Evolutionary conservation across 2,888 invertebrate genomes (phyloP), one percentile per base, ranked within the genome.

Genomic region (Andrena minutula): DNA sequence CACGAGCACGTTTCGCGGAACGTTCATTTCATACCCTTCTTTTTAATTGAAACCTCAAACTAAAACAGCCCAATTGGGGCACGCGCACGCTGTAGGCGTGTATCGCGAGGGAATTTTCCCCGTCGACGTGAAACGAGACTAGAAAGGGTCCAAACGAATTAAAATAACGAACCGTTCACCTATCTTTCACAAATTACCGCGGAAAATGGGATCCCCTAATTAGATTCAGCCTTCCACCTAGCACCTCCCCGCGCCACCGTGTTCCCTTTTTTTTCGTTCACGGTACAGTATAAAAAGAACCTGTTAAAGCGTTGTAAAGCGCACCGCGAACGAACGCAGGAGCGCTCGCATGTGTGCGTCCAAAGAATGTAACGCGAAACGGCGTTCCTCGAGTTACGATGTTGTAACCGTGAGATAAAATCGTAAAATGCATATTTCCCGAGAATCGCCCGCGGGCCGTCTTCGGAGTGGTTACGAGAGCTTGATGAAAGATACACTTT

Each of bases 191-290:
- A 61, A 84, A 79, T 79, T 84, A 70, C 69, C 65, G 4, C 23
- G 65, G 53, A 58, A 73, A 83, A 79, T 83, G 79, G 73, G 72
- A 61, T 63, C 69, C 69, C 73, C 66, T 79, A 83, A 84, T 83
- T 84, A 84, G 76, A 79, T 79, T 83, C 71, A 66, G 58, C 61
- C 66, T 68, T 63, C 71, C 63, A 8, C 66, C 41, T 32, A 28
- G 26, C 16, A 23, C 20, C 8, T 51, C 58, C 8, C 26, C n/a
- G 8, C 4, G 12, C 16, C 3, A 30, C 12, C 58, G 4, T 26
- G 49, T 41, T 7, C 60, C 20, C 8, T 49, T 56, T 47, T 56
- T 41, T 30, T 23, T 32, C 76, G 69, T 58, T 74, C 30, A 10
- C 8, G 8, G 16, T 2, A 20, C 28, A 10, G n/a, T n/a, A 49